A percentile compares a stretch with the other conserved stretches of the same genome.
These are phyloP conservation scores for Sula dactylatra DNA, from an alignment of 2,113 vertebrate species.

Conservation along the genomic window DNA sequence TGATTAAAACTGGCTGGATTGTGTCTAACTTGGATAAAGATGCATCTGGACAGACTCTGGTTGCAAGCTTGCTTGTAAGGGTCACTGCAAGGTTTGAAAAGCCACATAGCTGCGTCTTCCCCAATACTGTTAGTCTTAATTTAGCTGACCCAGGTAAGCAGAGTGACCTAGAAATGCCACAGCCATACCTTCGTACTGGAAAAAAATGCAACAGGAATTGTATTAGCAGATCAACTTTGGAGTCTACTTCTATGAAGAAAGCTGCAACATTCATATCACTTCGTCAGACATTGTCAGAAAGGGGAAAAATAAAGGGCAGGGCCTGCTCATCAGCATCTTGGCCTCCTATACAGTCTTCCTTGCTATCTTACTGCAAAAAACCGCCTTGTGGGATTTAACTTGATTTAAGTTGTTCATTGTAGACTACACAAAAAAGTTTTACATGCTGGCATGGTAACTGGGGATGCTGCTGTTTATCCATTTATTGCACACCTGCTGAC, in stretches of 20 bases:
- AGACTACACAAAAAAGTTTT: not conserved
- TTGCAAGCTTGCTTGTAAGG: not conserved
- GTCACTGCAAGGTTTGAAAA: not conserved
- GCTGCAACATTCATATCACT: not conserved
- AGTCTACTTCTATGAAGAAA: not conserved
- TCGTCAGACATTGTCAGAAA: not conserved
- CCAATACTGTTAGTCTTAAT: not conserved
- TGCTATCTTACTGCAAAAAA: not conserved
- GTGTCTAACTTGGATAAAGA: constrained; percentile 3
- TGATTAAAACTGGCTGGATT: not conserved
- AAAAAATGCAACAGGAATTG: not conserved
- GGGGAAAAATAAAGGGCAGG: not conserved
- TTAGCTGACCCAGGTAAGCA: not conserved
- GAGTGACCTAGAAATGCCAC: not conserved
- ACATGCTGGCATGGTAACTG: not conserved
- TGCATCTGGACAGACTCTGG: not conserved
- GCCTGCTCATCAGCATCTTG: not conserved
- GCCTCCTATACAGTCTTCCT: not conserved
- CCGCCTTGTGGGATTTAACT: not conserved
- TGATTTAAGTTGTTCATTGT: not conserved
- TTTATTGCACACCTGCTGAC: not conserved
- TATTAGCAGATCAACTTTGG: not conserved
- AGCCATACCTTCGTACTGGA: not conserved
- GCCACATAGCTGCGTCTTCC: not conserved
- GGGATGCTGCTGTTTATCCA: not conserved